Evolutionary conservation across 2,113 vertebrate species (phyloP), one percentile per base, ranked within the genome.

Genomic region (Porphyrio hochstetteri): DNA sequence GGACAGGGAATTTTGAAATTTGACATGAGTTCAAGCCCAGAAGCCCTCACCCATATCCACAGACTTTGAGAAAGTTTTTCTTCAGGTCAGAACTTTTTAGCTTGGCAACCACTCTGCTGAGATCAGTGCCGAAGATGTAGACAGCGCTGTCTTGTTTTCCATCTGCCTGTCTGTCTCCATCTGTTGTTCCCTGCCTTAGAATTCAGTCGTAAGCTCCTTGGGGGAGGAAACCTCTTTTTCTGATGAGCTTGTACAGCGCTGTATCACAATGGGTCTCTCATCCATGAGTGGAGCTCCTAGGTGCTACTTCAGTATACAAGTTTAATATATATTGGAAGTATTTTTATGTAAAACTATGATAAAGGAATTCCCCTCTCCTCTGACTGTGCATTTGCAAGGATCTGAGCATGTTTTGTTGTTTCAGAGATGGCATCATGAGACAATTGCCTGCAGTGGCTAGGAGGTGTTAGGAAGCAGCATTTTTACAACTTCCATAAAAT

Each of bases 91-190:
- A 95, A 95, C 92, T 91, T 96, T 72, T 79, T 23, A 46, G 61
- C 70, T 96, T 97, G 96, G 96, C 95, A 96, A 13, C 36, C 0
- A 0, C 91, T 94, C 53, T 87, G 65, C 83, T 87, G 83, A 94
- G 92, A 88, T 92, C 83, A 82, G 50, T 91, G 83, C 83, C 1
- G 36, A 92, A 88, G 93, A 93, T 94, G 69, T 88, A 96, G 93
- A 96, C 96, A 92, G 88, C 1, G 6, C 83, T 95, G 76, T 64
- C 95, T 90, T 94, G 71, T 91, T 93, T 96, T 94, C 96, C 94
- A 93, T 94, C 94, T 95, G 95, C 90, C 92, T 91, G 88, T 96
- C 95, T 96, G 77, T 94, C 92, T 96, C 93, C 96, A 96, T 96
- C 92, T 96, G 93, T 94, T 96, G 77, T 96, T 93, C 94, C 83